Evolutionary conservation across 2,797 vertebrate species (phyloP).

Genomic region (Clarias fuscus): DNA sequence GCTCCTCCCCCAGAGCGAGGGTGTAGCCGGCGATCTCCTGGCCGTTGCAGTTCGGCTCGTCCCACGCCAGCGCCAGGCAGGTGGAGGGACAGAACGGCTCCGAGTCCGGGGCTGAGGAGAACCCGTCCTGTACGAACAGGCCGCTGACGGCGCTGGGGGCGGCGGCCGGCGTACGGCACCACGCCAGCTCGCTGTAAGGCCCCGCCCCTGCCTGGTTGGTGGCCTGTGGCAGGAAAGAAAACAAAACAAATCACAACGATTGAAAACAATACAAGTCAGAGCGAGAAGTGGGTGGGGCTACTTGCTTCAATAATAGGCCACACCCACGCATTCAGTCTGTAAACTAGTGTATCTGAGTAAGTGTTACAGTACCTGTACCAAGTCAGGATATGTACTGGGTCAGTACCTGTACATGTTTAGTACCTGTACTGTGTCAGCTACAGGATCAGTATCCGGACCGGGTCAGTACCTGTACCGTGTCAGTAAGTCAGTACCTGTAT

Average conservation of each 20-base stretch:
- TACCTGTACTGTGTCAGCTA: neutral
- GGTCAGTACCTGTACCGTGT: neutral
- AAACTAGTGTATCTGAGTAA: neutral
- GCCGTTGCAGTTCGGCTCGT: slow-evolving; percentile 91
- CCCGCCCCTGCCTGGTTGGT: slow-evolving; percentile 91
- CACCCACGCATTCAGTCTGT: no score
- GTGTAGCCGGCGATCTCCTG: slow-evolving; percentile 88
- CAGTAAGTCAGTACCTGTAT: neutral
- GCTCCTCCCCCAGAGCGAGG: slow-evolving; percentile 81
- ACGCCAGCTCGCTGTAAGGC: slow-evolving; percentile 85
- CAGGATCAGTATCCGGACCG: neutral
- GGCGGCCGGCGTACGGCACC: slow-evolving; percentile 84
- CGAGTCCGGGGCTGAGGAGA: slow-evolving; percentile 59
- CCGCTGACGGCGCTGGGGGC: slow-evolving; percentile 80
- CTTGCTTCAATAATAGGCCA: no score
- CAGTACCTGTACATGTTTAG: neutral
- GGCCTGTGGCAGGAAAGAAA: slow-evolving; percentile 73
- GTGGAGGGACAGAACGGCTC: slow-evolving; percentile 78
- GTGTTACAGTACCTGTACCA: neutral
- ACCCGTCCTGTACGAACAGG: slow-evolving; percentile 80
- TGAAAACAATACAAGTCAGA: neutral
- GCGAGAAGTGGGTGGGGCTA: neutral
- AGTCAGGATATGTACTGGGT: neutral
- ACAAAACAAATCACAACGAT: neutral
- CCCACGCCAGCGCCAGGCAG: slow-evolving; percentile 93